Evolutionary conservation across 2,797 vertebrate genomes (phyloP), one percentile per base, ranked within the genome.

Genomic region (Tachyglossus aculeatus): DNA sequence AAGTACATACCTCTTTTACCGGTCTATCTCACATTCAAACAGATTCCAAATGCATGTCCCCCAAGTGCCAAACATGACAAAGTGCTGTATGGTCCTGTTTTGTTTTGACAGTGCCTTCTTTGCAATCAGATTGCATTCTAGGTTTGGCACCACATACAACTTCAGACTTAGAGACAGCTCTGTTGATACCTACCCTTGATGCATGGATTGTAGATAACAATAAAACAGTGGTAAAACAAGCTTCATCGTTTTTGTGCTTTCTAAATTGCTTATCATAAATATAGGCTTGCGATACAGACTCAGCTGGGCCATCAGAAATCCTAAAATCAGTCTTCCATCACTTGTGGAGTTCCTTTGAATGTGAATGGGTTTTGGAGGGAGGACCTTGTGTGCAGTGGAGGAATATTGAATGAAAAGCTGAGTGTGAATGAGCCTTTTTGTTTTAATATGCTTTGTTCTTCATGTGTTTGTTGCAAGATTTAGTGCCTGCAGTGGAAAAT

Each of bases 1-100:
- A 40, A 52, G 50, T 53, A 55, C 29, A 43, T 67, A 44, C 52
- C 69, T 83, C 77, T 78, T 61, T 76, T 67, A 51, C 85, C 74
- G 61, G 57, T 9, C 27, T 47, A 29, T 2, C 71, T 61, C 3
- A 31, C 59, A 32, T 5, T 56, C 55, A 45, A 75, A 41, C 50
- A 61, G 67, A 76, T 56, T 82, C 59, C 65, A 83, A 52, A 69
- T 0, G 48, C 84, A 68, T 0, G 1, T 51, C 71, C 63, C 73
- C 61, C 33, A 40, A 52, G 73, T 55, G 44, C n/a, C 67, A 64
- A 38, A 58, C 39, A 73, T 48, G 66, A 76, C 32, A 39, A 62
- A 25, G 34, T 32, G 58, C 48, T 53, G 19, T 8, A 34, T 22
- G 44, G 29, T 0, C 6, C 5, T 41, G 74, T 52, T 83, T 76